Evolutionary conservation across 2,797 vertebrate genomes (phyloP).

Genomic region (Threskiornis aethiopicus): DNA sequence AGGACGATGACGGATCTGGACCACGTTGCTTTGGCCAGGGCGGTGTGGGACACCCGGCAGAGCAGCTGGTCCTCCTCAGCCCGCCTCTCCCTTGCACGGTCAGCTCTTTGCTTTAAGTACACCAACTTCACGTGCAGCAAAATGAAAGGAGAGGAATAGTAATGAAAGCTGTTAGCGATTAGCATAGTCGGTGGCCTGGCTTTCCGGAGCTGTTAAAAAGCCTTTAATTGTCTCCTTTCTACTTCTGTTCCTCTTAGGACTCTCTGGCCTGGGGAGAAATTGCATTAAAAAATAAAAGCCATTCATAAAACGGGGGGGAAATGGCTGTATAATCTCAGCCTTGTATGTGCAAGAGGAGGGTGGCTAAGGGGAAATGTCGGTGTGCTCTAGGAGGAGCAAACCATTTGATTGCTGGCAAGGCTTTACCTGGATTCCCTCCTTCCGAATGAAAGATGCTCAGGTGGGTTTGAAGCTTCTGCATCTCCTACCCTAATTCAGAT

Average conservation of each 20-base stretch:
- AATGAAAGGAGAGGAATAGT: not conserved
- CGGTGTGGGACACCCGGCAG: not conserved
- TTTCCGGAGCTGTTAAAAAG: not conserved
- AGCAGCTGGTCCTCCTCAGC: not conserved
- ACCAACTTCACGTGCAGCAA: not conserved
- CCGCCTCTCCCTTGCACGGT: not conserved
- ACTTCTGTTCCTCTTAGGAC: not conserved
- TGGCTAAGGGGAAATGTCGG: not conserved
- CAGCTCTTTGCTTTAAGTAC: not conserved
- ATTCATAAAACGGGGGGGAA: not conserved
- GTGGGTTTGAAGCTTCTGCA: not conserved
- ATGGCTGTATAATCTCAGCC: not conserved
- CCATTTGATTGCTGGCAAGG: not conserved
- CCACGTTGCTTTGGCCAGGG: not conserved
- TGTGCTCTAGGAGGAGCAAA: not conserved
- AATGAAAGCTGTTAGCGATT: not conserved
- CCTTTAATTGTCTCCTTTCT: not conserved
- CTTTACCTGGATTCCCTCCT: not conserved
- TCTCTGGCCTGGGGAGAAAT: not conserved
- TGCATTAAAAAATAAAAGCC: not conserved
- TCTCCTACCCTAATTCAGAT: not conserved
- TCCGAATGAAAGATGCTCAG: not conserved
- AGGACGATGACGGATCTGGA: not conserved
- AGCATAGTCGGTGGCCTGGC: not conserved
- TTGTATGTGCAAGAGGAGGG: not conserved